A percentile compares a stretch with the other conserved stretches of the same genome.
phyloP scores from a whole-genome alignment of 2,113 vertebrate genomes.

The Otus sunia region DNA sequence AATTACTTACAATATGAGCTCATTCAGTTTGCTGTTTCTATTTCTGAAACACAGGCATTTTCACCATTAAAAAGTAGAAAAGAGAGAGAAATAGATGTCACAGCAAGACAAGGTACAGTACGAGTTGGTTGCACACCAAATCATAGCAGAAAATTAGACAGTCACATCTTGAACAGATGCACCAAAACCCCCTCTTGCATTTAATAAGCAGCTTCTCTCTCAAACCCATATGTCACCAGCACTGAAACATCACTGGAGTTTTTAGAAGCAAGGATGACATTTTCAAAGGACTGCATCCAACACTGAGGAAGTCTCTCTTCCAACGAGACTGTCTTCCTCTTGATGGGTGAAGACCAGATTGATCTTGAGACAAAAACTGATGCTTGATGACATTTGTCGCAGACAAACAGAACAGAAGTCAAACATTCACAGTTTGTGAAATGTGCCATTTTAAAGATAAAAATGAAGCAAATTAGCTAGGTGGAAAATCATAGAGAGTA shows the following conservation, averaged over 20 bases:
- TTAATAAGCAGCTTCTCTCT: not conserved
- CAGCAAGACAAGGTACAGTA: not conserved
- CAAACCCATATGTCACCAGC: not conserved
- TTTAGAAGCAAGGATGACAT: not conserved
- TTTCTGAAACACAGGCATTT: not conserved
- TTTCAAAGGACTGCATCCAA: not conserved
- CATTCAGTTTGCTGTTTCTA: not conserved
- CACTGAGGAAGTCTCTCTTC: not conserved
- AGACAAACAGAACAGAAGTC: not conserved
- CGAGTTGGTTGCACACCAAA: not conserved
- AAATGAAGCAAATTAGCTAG: not conserved
- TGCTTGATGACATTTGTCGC: not conserved
- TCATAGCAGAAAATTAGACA: not conserved
- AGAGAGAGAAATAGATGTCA: not conserved
- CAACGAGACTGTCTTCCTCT: accelerated
- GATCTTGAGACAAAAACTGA: not conserved
- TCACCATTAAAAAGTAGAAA: not conserved
- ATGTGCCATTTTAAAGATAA: not conserved
- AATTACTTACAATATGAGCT: not conserved
- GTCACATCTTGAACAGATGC: too few relatives aligned
- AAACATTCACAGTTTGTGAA: not conserved
- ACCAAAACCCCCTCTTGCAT: not conserved
- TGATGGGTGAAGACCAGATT: not conserved
- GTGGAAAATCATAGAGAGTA: not conserved
- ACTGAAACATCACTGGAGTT: not conserved